Percentiles rank a stretch among this genome's conserved stretches.
These are phyloP conservation scores for Drymonia ruficornis DNA, from an alignment of 2,888 invertebrate species.

Conservation along the genomic window DNA sequence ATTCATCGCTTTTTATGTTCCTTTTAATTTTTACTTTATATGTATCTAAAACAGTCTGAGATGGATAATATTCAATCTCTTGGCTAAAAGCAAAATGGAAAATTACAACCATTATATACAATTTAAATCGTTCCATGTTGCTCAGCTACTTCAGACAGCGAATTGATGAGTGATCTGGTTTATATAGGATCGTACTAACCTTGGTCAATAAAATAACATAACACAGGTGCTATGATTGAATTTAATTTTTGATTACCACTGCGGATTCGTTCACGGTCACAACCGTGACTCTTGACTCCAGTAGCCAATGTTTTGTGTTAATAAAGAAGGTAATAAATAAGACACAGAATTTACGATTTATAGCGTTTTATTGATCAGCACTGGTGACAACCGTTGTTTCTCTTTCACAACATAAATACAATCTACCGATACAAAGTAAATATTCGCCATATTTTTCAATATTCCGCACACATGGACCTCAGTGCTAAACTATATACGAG, in stretches of 20 bases:
- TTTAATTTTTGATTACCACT: conserved; percentile 71
- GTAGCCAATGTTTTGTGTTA: conserved; percentile 15
- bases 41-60: conserved; percentile 41
- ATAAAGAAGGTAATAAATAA: conserved; percentile 16
- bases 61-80: conserved; percentile 65
- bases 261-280: conserved; percentile 53
- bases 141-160: conserved; percentile 12
- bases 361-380: conserved; percentile 71
- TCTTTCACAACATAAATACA: conserved; percentile 56
- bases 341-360: conserved; percentile 37
- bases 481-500: conserved; percentile 53
- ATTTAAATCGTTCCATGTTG: conserved; percentile 25
- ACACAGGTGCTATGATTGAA: conserved; percentile 29
- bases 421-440: conserved; percentile 43
- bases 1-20: conserved; percentile 18
- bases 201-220: conserved; percentile 57
- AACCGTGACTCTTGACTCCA: conserved; percentile 47
- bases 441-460: conserved; percentile 20
- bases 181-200: conserved; percentile 62
- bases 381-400: conserved; percentile 55
- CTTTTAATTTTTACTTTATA: conserved; percentile 23
- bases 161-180: conserved; percentile 26
- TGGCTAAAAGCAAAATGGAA: conserved; percentile 34
- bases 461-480: conserved; percentile 19
- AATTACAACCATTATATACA: conserved; percentile 17